Evolutionary conservation across 2,888 invertebrate species (phyloP), one percentile per base, ranked within the genome.

Genomic region (Caenorhabditis sulstoni): DNA sequence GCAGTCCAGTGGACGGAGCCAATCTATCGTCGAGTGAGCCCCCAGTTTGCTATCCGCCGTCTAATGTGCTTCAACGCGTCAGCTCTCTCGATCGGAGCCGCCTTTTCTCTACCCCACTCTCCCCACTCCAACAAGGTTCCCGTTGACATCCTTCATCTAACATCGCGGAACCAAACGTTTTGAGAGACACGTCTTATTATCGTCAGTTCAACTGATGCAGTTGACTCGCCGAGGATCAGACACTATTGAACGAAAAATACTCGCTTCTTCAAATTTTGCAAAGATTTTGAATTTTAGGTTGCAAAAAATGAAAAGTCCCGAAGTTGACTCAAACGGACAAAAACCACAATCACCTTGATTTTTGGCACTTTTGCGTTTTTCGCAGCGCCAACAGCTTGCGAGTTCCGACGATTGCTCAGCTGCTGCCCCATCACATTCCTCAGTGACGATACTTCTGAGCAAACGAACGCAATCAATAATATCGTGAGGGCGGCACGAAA

Each of bases 391-490:
- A 67, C 78, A 41, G 78, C 57, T 70, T 77, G 74, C 47, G 79
- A 73, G 61, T 77, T 76, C 61, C 82, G 68, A 61, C 80, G 71
- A 58, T 77, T 78, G 75, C 82, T 82, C 74, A 82, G 64, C 76
- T 80, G 79, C 64, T 82, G 82, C 45, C 82, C 82, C 82, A 82
- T 82, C 62, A 62, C 80, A 79, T 79, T 73, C 71, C 77, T 59
- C 49, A 39, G 68, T 70, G 67, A 53, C 64, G 23, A 37, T 47
- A 47, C 47, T 55, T 49, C 23, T 39, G 23, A 52, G 45, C 50
- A 49, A 76, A 49, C 58, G 59, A 68, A 68, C 52, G 45, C 47
- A 41, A 68, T 68, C 59, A 59, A 68, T 59, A 52, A 44, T 29
- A 50, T 67, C n/a, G 29, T 29, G n/a, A 35, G 53, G 16, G 14